phyloP scores from a whole-genome alignment of 2,888 invertebrate genomes.

The Melanotus villosus region DNA sequence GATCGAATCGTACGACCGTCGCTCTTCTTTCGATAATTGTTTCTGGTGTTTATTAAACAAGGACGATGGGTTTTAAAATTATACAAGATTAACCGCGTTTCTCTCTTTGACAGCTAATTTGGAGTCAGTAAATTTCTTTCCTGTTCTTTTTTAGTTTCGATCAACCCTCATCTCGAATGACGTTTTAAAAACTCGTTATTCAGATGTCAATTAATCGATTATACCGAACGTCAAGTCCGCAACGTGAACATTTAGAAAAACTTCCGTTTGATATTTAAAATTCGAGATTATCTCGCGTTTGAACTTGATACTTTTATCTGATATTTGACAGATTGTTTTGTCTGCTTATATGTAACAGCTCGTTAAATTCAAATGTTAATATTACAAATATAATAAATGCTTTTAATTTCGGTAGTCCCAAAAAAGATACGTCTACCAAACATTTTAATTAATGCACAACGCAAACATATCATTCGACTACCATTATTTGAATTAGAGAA shows the following conservation, averaged over 20 bases:
- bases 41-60: conserved; percentile 5
- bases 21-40: not conserved
- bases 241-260: conserved; percentile 25
- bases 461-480: not conserved
- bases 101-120: conserved; percentile 52
- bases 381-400: conserved; percentile 32
- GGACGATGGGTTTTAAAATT: conserved; percentile 16
- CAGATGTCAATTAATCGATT: conserved; percentile 59
- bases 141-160: conserved; percentile 46
- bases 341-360: conserved; percentile 21
- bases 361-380: conserved; percentile 41
- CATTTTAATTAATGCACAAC: conserved; percentile 22
- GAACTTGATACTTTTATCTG: conserved; percentile 40
- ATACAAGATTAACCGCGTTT: conserved; percentile 27
- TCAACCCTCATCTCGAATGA: conserved; percentile 53
- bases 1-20: no score
- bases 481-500: not conserved
- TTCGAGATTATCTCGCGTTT: conserved; percentile 31
- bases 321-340: conserved; percentile 40
- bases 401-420: conserved; percentile 11
- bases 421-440: conserved; percentile 16
- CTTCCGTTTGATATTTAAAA: conserved; percentile 39
- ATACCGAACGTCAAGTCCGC: conserved; percentile 31
- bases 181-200: conserved; percentile 57
- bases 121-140: conserved; percentile 39